A percentile compares a stretch with the other conserved stretches of the same genome.
Evolutionary conservation across 2,113 vertebrate species (phyloP).

Genomic region (Mustelus asterias): DNA sequence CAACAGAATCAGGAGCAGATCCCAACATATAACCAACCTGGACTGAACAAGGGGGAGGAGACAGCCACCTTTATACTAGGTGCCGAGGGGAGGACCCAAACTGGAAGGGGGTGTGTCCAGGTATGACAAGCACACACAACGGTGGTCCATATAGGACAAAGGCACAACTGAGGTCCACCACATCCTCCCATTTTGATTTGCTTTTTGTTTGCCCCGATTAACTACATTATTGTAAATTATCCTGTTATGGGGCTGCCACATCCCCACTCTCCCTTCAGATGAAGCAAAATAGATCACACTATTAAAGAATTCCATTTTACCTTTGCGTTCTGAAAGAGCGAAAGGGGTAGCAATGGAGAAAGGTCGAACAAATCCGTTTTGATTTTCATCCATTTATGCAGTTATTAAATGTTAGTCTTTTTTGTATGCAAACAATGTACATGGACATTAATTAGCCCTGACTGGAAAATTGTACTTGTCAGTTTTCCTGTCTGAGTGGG

Average conservation of each 20-base stretch:
- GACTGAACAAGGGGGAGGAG: too few relatives aligned
- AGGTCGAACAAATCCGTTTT: background rate
- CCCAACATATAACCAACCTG: too few relatives aligned
- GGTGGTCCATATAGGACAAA: too few relatives aligned
- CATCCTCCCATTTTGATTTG: background rate
- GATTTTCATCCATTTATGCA: background rate
- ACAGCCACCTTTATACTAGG: too few relatives aligned
- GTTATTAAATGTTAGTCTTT: background rate
- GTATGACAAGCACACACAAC: too few relatives aligned
- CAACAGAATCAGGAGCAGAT: too few relatives aligned
- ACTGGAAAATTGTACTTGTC: background rate
- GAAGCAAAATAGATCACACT: background rate
- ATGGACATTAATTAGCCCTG: background rate
- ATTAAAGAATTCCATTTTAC: background rate
- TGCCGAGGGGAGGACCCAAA: too few relatives aligned
- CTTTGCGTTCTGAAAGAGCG: background rate
- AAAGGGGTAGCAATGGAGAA: background rate
- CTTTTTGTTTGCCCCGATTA: background rate
- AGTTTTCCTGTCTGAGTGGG: background rate
- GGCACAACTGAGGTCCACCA: too few relatives aligned
- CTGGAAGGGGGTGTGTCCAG: too few relatives aligned
- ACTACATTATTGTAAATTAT: background rate
- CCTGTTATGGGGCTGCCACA: background rate
- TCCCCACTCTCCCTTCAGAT: background rate
- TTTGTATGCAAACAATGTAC: background rate